phyloP scores from a whole-genome alignment of 1,140 invertebrate genomes.

The Orchestia grillus region DNA sequence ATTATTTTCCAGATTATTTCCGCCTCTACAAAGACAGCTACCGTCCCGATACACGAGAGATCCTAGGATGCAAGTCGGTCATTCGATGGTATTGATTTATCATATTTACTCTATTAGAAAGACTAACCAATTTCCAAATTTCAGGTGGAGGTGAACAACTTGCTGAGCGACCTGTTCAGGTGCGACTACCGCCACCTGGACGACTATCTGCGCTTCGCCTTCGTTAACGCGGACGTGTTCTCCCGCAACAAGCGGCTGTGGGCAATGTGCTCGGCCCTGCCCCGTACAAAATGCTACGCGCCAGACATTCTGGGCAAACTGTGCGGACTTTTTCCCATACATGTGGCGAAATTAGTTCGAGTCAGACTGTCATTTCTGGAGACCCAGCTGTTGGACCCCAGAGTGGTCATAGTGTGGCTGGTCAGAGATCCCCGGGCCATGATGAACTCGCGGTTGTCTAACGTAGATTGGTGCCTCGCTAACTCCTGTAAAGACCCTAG shows the following conservation, averaged over 20 bases:
- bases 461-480: constrained; percentile 70
- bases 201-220: constrained; percentile 67
- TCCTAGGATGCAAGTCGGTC: not conserved
- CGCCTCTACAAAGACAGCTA: no score
- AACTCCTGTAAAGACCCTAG: constrained; percentile 68
- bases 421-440: constrained; percentile 71
- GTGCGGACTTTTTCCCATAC: constrained; percentile 68
- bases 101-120: not conserved
- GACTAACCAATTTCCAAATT: not conserved
- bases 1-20: no score
- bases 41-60: no score
- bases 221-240: constrained; percentile 66
- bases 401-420: constrained; percentile 69
- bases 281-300: constrained; percentile 67
- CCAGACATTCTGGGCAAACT: constrained; percentile 66
- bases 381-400: constrained; percentile 53
- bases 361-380: constrained; percentile 64
- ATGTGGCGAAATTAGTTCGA: constrained; percentile 69
- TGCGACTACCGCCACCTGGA: constrained; percentile 65
- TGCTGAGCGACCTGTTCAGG: constrained; percentile 63
- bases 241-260: constrained; percentile 68
- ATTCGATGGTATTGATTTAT: no score
- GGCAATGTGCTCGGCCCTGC: constrained; percentile 67
- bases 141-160: constrained; percentile 73
- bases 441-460: constrained; percentile 69